These are phyloP conservation scores for Colistium nudipinnis DNA, from an alignment of 2,113 vertebrate species.

Conservation along the genomic window DNA sequence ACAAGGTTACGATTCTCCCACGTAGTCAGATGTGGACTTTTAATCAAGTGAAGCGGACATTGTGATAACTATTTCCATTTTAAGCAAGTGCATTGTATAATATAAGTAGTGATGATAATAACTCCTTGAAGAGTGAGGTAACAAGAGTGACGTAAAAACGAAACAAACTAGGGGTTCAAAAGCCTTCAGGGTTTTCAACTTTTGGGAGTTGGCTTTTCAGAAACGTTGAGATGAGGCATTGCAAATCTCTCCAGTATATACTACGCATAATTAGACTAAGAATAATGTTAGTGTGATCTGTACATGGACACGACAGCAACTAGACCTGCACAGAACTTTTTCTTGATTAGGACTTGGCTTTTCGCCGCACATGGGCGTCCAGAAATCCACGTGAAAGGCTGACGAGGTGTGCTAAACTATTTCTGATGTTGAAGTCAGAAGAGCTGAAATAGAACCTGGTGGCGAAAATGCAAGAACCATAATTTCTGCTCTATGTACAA, in stretches of 20 bases:
- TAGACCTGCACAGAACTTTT: constrained; percentile 17
- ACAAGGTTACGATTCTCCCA: background rate
- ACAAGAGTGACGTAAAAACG: too few relatives aligned
- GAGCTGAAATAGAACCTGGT: background rate
- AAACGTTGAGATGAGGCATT: background rate
- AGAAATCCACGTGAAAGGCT: background rate
- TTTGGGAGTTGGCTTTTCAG: too few relatives aligned
- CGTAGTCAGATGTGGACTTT: background rate
- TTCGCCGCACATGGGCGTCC: background rate
- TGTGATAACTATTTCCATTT: background rate
- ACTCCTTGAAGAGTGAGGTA: too few relatives aligned
- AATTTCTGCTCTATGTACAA: background rate
- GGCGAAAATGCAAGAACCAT: background rate
- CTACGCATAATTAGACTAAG: constrained; percentile 20
- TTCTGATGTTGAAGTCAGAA: background rate
- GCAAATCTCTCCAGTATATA: constrained; percentile 2
- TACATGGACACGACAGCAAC: constrained; percentile 22
- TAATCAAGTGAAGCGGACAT: constrained; percentile 7
- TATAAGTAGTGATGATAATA: too few relatives aligned
- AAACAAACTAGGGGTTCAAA: too few relatives aligned
- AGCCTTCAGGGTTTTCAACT: too few relatives aligned
- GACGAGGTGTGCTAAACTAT: background rate
- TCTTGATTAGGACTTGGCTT: constrained; percentile 5
- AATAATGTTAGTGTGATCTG: constrained; percentile 27
- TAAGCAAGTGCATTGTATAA: constrained; percentile 13